Evolutionary conservation across 2,113 vertebrate species (phyloP).

Genomic region (Aramus guarauna): DNA sequence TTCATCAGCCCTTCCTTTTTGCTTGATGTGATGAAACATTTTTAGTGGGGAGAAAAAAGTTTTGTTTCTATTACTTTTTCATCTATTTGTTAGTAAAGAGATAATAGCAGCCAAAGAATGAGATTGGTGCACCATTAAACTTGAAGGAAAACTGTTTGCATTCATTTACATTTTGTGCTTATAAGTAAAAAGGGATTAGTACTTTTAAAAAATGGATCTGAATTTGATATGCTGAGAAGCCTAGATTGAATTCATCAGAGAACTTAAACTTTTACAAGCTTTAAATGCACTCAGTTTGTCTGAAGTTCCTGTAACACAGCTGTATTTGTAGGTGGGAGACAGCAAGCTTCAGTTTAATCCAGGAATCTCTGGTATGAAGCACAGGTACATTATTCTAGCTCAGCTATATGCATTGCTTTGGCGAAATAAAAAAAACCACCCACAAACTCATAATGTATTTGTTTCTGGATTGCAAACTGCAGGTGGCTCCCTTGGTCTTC

Average conservation of each 20-base stretch:
- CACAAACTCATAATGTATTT: neutral
- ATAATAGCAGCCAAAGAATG: neutral
- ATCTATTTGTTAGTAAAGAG: neutral
- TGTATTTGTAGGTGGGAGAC: neutral
- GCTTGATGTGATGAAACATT: neutral
- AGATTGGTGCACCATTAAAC: neutral
- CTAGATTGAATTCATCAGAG: neutral
- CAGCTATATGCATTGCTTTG: neutral
- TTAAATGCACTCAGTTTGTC: neutral
- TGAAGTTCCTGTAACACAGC: neutral
- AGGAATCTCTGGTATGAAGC: neutral
- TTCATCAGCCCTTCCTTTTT: neutral
- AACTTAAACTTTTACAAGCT: no score
- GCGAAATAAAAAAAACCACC: neutral
- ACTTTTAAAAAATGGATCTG: neutral
- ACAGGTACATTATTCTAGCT: neutral
- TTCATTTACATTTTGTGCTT: neutral
- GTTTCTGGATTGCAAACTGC: constrained; percentile 56
- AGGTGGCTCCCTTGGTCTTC: constrained; percentile 71
- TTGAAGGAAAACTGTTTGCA: neutral
- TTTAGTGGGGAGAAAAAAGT: neutral
- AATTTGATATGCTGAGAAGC: neutral
- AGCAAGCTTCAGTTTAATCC: neutral
- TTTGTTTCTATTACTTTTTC: neutral
- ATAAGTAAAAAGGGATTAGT: neutral